Evolutionary conservation across 2,888 invertebrate genomes (phyloP), one percentile per base, ranked within the genome.

Genomic region (Parnassius apollo): DNA sequence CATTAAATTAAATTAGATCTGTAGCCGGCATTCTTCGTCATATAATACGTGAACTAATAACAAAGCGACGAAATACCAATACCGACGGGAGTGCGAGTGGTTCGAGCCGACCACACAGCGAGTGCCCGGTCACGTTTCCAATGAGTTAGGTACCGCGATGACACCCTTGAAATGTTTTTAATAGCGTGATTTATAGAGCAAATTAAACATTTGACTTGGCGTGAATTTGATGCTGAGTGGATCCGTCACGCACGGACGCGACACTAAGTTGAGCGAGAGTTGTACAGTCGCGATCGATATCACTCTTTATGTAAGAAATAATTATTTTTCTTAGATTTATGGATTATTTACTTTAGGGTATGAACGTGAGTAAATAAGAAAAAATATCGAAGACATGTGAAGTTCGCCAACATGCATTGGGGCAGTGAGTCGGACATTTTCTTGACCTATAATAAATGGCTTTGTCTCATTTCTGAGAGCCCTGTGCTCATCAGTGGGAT

Each of bases 191-290:
- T 91, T 91, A 91, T 90, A 91, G 89, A 91, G 86, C 90, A 91
- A 91, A 91, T 91, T 91, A 91, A 91, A 91, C 91, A 91, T 91
- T 91, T 91, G 91, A 91, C 87, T 91, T 90, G 86, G 75, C 91
- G 90, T 91, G 91, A 91, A 91, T 91, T 86, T 82, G 85, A 82
- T 74, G 85, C 81, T 91, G 91, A 91, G 90, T 89, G 88, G 82
- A 91, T 91, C 87, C 74, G 91, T 82, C 88, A 91, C 91, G 91
- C 91, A 91, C 90, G 91, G 88, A 82, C 85, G 70, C 65, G 69
- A 75, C 68, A 75, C 71, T 72, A 74, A 73, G 71, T 71, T 68
- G 72, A 67, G 53, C 55, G 56, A 66, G 54, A 49, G 46, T 49
- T 10, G 65, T 67, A 69, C 65, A 62, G 45, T 65, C 61, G 57